phyloP scores from a whole-genome alignment of 1,140 invertebrate species.

The Brachionus manjavacas region DNA sequence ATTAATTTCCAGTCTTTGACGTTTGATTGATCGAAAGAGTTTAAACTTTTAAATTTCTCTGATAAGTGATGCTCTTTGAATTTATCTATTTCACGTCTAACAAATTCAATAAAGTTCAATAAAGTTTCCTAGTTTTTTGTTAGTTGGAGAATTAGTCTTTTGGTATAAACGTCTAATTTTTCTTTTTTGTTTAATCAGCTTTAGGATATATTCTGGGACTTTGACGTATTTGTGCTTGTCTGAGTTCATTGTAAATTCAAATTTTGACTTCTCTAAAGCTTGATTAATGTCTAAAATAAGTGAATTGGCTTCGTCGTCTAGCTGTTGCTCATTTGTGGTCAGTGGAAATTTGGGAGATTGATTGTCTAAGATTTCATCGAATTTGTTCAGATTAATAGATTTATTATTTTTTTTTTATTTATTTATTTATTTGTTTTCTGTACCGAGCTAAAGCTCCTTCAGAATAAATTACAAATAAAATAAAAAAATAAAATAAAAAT shows the following conservation, averaged over 20 bases:
- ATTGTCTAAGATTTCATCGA: neutral
- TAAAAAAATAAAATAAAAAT: too few relatives aligned
- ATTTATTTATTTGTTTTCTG: too few relatives aligned
- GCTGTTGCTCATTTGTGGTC: neutral
- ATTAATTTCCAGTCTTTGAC: neutral
- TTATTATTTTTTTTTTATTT: too few relatives aligned
- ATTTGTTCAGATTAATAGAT: neutral
- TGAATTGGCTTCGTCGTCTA: neutral
- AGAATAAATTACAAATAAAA: too few relatives aligned
- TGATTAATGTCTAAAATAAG: neutral
- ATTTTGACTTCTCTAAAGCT: neutral
- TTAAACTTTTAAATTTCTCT: neutral
- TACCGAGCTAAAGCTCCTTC: too few relatives aligned
- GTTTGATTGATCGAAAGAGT: neutral
- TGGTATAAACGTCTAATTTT: neutral
- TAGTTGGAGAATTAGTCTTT: neutral
- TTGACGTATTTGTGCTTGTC: neutral
- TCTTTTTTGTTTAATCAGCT: neutral
- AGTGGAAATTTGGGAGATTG: neutral
- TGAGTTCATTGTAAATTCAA: neutral
- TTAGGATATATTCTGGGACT: neutral
- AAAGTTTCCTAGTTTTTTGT: neutral
- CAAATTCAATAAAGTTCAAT: neutral
- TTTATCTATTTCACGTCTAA: neutral
- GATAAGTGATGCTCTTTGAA: neutral